Evolutionary conservation across 2,113 vertebrate genomes (phyloP).

Genomic region (Glaucidium brasilianum): DNA sequence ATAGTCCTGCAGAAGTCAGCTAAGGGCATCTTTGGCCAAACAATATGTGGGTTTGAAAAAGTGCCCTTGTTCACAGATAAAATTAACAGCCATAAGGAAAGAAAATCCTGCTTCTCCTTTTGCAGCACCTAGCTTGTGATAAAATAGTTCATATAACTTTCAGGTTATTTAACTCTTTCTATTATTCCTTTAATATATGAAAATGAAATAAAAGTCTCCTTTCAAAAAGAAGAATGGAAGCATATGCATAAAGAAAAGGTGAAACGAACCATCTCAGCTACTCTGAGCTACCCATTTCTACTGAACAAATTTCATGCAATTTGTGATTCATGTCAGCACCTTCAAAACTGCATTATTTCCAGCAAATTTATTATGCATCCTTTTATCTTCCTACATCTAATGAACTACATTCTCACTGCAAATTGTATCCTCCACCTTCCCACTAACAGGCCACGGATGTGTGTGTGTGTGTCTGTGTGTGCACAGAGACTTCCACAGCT

Average conservation of each 20-base stretch:
- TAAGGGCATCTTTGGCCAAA: background rate
- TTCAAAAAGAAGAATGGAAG: background rate
- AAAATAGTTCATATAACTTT: background rate
- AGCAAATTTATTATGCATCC: background rate
- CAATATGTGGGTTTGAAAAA: background rate
- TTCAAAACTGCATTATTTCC: background rate
- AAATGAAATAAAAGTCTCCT: background rate
- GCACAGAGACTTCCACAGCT: background rate
- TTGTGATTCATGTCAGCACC: background rate
- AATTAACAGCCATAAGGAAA: background rate
- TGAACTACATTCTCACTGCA: background rate
- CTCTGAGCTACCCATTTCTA: background rate
- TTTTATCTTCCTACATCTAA: background rate
- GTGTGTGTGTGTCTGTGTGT: background rate
- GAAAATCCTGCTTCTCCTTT: background rate
- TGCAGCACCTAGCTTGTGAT: background rate
- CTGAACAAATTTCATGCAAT: background rate
- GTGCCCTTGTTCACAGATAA: background rate
- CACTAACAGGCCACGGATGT: background rate
- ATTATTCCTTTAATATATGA: background rate
- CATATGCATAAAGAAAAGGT: background rate
- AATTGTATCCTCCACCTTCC: background rate
- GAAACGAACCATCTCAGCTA: background rate
- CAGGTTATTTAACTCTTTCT: background rate
- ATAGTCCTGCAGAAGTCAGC: background rate